A percentile compares a stretch with the other conserved stretches of the same genome.
Evolutionary conservation across 2,888 invertebrate species (phyloP).

Genomic region (Liposcelis brunnea): DNA sequence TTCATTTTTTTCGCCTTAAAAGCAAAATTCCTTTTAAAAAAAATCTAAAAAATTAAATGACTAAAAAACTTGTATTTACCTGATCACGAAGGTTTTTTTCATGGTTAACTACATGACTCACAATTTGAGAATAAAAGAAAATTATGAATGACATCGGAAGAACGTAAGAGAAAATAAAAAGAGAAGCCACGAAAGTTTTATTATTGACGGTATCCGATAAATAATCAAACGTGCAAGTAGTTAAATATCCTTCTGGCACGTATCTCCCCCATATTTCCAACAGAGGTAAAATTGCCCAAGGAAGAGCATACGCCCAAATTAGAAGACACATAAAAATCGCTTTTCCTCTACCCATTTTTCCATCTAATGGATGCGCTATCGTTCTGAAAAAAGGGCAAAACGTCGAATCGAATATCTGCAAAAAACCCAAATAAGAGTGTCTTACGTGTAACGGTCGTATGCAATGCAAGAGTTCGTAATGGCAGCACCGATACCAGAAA

Average conservation of each 20-base stretch:
- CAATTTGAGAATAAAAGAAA: conserved; percentile 72
- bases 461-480: conserved; percentile 74
- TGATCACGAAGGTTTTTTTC: conserved; percentile 63
- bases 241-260: conserved; percentile 76
- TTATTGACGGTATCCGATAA: conserved; percentile 62
- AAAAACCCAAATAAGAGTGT: background rate
- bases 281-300: conserved; percentile 63
- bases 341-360: conserved; percentile 63
- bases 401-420: no score
- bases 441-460: conserved; percentile 53
- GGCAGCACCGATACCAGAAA: conserved; percentile 61
- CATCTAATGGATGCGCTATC: conserved; percentile 67
- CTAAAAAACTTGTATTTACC: conserved; percentile 22
- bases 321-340: conserved; percentile 54
- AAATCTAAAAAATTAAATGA: background rate
- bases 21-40: background rate
- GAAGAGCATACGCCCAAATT: conserved; percentile 61
- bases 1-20: conserved; percentile 74
- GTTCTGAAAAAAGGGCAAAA: conserved; percentile 38
- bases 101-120: conserved; percentile 71
- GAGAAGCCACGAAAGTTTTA: conserved; percentile 53
- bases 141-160: conserved; percentile 61
- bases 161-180: conserved; percentile 60
- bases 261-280: conserved; percentile 74
- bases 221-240: conserved; percentile 70